phyloP scores from a whole-genome alignment of 2,888 invertebrate genomes.

The Brachynemurus nebulosus region DNA sequence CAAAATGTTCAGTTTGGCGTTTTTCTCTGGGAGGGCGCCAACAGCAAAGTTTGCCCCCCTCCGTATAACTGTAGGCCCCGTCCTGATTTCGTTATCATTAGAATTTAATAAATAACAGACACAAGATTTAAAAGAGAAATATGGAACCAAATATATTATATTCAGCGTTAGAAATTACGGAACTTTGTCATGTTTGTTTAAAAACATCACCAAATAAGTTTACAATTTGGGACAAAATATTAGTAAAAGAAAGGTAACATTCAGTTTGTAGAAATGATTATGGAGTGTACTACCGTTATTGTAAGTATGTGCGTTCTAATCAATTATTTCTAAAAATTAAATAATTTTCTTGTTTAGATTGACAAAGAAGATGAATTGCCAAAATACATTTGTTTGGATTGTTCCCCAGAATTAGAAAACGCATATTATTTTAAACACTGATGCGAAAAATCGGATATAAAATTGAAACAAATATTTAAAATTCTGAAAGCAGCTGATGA shows the following conservation, averaged over 20 bases:
- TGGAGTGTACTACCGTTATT: neutral
- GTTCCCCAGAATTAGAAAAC: constrained; percentile 17
- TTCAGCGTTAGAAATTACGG: neutral
- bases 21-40: no score
- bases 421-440: constrained; percentile 20
- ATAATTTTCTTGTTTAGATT: constrained; percentile 13
- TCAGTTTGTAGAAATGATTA: neutral
- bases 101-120: no score
- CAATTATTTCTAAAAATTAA: no score
- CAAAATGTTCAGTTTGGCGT: no score
- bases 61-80: no score
- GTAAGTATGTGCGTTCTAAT: no score
- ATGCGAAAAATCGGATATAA: constrained; percentile 18
- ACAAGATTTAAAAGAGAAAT: no score
- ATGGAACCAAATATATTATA: no score
- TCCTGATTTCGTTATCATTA: no score
- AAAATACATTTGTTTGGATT: constrained; percentile 19
- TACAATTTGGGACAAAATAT: neutral
- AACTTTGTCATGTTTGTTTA: neutral
- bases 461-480: constrained; percentile 15
- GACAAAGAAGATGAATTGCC: constrained; percentile 20
- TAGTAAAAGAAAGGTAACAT: neutral
- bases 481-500: constrained; percentile 21
- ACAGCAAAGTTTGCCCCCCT: no score
- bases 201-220: neutral